Evolutionary conservation across 1,140 invertebrate genomes (phyloP), one percentile per base, ranked within the genome.

Genomic region (Leptoteleia sp.): DNA sequence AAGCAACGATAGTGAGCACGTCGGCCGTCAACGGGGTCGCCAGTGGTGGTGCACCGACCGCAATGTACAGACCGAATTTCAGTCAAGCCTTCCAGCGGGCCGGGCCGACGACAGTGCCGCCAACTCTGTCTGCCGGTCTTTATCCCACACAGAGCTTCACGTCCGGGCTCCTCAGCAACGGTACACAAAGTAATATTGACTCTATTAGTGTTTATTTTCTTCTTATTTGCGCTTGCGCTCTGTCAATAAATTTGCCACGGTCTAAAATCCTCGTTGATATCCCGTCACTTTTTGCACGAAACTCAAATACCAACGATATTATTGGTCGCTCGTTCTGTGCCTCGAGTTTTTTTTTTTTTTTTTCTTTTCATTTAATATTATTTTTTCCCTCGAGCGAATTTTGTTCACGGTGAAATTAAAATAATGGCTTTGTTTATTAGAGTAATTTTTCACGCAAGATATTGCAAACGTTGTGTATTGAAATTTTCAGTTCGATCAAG

Each of bases 1-100:
- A 89, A 81, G 87, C 89, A 61, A 89, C 89, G 83, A 88, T 89
- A 88, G 87, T 90, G 54, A 89, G 89, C 75, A 88, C 89, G 25
- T 88, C 89, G 43, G 84, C 90, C 35, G 90, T 91, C 65, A 92
- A 91, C 82, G 91, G 85, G 70, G 91, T 87, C 77, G 90, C 70
- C 75, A 90, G 85, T 83, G 87, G 85, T 48, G 88, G 92, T 19
- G 92, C 92, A 22, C 91, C 92, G 7, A 91, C 91, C 17, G 92
- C 93, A 15, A 90, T 94, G 87, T 94, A 93, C 87, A 90, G 93
- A 87, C 93, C 93, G 22, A 93, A 93, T 79, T 94, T 94, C 85
- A 92, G 92, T 15, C 92, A 92, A 78, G 92, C 93, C 31, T 94
- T 94, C 76, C 93, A 93, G 38, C 88, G 89, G 19, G 85, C 88